Evolutionary conservation across 2,113 vertebrate genomes (phyloP).

Genomic region (Phoenicopterus ruber): DNA sequence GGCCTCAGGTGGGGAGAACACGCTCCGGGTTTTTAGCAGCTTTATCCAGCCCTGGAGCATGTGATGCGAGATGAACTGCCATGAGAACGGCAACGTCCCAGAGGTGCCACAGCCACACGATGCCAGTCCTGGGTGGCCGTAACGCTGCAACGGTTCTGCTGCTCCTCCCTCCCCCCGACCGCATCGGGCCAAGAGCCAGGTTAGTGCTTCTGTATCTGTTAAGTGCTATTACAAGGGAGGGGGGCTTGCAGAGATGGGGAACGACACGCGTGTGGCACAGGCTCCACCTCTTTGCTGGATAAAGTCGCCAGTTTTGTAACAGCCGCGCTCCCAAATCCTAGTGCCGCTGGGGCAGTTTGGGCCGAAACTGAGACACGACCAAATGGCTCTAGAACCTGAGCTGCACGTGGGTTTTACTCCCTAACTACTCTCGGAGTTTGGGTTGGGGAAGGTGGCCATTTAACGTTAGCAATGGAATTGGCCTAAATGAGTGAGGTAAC

Average conservation of each 20-base stretch:
- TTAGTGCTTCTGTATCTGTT: neutral
- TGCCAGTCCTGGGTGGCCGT: neutral
- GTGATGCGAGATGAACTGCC: neutral
- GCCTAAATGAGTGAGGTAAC: conserved; percentile 77
- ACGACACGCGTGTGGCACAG: accelerated
- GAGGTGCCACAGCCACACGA: neutral
- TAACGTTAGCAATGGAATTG: conserved; percentile 60
- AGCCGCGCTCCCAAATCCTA: neutral
- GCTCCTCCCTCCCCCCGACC: neutral
- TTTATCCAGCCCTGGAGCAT: neutral
- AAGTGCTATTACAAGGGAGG: neutral
- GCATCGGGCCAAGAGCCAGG: neutral
- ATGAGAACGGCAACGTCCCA: neutral
- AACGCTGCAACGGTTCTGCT: neutral
- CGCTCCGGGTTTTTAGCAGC: conserved; percentile 5
- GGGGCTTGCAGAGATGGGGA: neutral
- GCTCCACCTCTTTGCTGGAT: neutral
- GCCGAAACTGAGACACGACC: neutral
- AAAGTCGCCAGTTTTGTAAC: neutral
- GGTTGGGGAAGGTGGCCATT: conserved; percentile 33
- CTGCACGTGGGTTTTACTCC: neutral
- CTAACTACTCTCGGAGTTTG: neutral
- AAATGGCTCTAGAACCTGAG: conserved; percentile 7
- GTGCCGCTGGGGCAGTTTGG: neutral
- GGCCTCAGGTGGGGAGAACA: neutral